Conservation (phyloP, 1,140 invertebrate species). For the Pissodes strobi region DNA sequence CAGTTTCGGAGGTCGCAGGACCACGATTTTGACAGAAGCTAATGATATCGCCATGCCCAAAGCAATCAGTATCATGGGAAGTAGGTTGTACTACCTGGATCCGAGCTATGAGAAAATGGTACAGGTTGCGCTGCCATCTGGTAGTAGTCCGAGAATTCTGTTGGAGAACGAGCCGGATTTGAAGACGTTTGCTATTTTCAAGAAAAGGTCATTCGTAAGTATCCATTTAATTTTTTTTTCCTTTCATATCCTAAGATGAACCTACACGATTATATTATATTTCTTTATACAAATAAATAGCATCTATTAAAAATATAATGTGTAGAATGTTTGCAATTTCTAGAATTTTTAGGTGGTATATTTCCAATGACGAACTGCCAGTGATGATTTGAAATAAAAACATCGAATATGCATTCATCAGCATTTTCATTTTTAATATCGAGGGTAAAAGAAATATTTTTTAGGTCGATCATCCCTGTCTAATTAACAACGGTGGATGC, state of each 20-base stretch:
- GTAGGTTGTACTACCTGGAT: slow-evolving; percentile 86
- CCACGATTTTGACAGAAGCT: slow-evolving; percentile 68
- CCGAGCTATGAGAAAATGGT: slow-evolving; percentile 88
- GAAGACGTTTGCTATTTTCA: slow-evolving; percentile 87
- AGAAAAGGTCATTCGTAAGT: slow-evolving; percentile 70
- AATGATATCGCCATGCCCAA: slow-evolving; percentile 78
- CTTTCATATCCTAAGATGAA: background rate
- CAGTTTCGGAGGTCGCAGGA: slow-evolving; percentile 73
- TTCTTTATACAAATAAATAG: background rate
- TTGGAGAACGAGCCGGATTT: slow-evolving; percentile 85
- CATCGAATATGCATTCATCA: too few relatives aligned
- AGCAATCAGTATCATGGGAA: slow-evolving; percentile 83
- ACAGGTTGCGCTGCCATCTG: slow-evolving; percentile 82
- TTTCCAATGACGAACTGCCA: too few relatives aligned
- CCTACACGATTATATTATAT: background rate
- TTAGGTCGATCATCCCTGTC: slow-evolving; percentile 80
- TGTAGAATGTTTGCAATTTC: too few relatives aligned
- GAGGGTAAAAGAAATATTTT: background rate
- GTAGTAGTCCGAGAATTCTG: slow-evolving; percentile 75
- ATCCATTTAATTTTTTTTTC: background rate
- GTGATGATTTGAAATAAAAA: too few relatives aligned
- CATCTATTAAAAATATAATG: too few relatives aligned
- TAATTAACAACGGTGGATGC: slow-evolving; percentile 86
- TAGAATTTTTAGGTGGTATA: too few relatives aligned
- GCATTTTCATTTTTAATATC: too few relatives aligned